Evolutionary conservation across 2,113 vertebrate species (phyloP).

Genomic region (Poecilia latipinna): DNA sequence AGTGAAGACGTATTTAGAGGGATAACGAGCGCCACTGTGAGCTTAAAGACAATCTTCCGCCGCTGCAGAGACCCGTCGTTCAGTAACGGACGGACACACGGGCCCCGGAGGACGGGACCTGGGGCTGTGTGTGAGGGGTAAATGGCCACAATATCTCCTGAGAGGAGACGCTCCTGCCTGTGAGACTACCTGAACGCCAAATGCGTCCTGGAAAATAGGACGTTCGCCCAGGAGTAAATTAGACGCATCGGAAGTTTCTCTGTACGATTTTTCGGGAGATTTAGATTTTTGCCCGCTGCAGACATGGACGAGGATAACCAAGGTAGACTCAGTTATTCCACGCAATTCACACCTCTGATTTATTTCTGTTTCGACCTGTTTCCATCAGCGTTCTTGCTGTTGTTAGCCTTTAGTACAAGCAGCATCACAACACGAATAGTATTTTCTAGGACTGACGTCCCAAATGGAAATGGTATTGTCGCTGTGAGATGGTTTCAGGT

Average conservation of each 20-base stretch:
- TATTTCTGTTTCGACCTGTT: not conserved
- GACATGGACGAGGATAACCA: conserved; percentile 80
- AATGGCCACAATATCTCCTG: conserved; percentile 49
- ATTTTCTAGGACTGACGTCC: conserved; percentile 6
- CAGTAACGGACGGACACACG: conserved; percentile 22
- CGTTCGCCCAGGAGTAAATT: conserved; percentile 36
- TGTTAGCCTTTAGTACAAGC: not conserved
- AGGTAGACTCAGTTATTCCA: conserved; percentile 57
- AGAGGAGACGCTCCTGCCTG: conserved; percentile 48
- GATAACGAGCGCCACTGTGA: conserved; percentile 41
- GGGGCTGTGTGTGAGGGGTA: conserved; percentile 19
- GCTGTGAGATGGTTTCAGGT: conserved; percentile 3
- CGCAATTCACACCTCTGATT: conserved; percentile 9
- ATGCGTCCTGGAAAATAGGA: conserved; percentile 57
- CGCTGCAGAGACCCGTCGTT: conserved; percentile 8
- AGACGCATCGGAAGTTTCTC: conserved; percentile 61
- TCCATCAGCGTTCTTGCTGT: not conserved
- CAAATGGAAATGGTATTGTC: conserved; percentile 5
- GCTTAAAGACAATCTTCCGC: conserved; percentile 32
- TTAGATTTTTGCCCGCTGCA: conserved; percentile 38
- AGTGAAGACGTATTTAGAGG: conserved; percentile 61
- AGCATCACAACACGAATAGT: conserved; percentile 1
- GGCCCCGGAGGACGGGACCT: conserved; percentile 9
- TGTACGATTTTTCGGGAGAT: conserved; percentile 24
- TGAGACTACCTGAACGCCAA: conserved; percentile 58